Base-by-base conservation (phyloP, 2,113 vertebrate genomes). In the Panurus biarmicus region DNA sequence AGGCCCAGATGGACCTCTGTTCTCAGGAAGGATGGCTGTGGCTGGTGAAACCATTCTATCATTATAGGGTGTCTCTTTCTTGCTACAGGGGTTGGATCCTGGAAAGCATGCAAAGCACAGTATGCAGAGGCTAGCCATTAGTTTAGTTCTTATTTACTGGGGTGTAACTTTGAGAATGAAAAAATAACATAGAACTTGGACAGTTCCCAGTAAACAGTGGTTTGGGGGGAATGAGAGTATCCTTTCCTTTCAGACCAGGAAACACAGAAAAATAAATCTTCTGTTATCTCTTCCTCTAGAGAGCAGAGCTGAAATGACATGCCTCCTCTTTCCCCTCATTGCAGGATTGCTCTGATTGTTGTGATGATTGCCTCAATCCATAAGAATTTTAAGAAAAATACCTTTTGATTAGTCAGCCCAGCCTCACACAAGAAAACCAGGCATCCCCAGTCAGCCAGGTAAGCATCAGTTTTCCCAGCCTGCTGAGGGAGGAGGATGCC, bases 381-480 rank as follows among this genome's bases (percentile, higher is more conserved):
- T 73, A 78, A 66, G 42, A 92, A 87, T 87, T 61, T 90, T 50
- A 83, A 87, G 74, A 91, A 92, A 95, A 91, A 87, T 85, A 89
- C 61, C 80, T 74, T 94, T 91, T 79, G 81, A 89, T 93, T 89
- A 91, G 60, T 60, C 61, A 71, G 38, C 47, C 38, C 48, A 48
- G 51, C 44, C 64, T 57, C 3, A 5, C 2, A 1, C 23, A 54
- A 67, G 74, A 65, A 64, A 83, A 45, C 16, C 47, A 42, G 73
- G 50, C 7, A 0, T 73, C n/a, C 76, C 72, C 64, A 58, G 57
- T 28, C 84, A 85, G 35, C 40, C 66, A 69, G 77, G 40, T 78
- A 89, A 85, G 77, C 53, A 45, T 38, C 61, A 82, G n/a, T 40
- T 69, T 60, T 57, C 58, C 54, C 29, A 42, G 36, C 23, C 48